phyloP scores from a whole-genome alignment of 1,140 invertebrate genomes.

The Cotesia chilonis region DNA sequence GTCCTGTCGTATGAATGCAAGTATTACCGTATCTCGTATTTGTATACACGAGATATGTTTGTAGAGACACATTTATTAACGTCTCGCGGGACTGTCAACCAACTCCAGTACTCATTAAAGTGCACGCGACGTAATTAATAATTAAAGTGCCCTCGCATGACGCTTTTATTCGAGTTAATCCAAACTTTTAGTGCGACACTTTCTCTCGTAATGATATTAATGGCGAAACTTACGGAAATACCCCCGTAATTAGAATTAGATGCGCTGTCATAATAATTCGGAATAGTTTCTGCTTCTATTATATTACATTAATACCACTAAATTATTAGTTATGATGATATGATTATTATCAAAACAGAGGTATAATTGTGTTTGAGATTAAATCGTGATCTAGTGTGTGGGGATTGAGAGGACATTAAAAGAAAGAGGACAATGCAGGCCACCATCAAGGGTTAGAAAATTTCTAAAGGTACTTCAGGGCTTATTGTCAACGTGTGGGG shows the following conservation, averaged over 20 bases:
- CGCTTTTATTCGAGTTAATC: background rate
- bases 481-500: too few relatives aligned
- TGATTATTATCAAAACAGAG: too few relatives aligned
- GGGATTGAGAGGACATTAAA: too few relatives aligned
- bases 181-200: constrained; percentile 1
- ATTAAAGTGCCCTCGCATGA: background rate
- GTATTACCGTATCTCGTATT: background rate
- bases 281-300: too few relatives aligned
- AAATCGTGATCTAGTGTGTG: too few relatives aligned
- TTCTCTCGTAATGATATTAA: background rate
- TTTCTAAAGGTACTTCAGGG: too few relatives aligned
- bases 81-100: background rate
- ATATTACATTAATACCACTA: too few relatives aligned
- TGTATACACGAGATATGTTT: background rate
- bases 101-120: background rate
- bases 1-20: background rate
- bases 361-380: too few relatives aligned
- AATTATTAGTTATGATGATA: too few relatives aligned
- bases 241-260: background rate
- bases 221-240: background rate
- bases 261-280: too few relatives aligned
- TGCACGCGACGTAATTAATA: constrained; percentile 15
- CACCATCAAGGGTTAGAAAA: too few relatives aligned
- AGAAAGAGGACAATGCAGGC: too few relatives aligned
- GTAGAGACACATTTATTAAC: background rate